Percentiles rank a stretch among this genome's conserved stretches.
These are phyloP conservation scores for Zaprionus nigranus DNA, from an alignment of 1,140 invertebrate genomes.

Conservation along the genomic window DNA sequence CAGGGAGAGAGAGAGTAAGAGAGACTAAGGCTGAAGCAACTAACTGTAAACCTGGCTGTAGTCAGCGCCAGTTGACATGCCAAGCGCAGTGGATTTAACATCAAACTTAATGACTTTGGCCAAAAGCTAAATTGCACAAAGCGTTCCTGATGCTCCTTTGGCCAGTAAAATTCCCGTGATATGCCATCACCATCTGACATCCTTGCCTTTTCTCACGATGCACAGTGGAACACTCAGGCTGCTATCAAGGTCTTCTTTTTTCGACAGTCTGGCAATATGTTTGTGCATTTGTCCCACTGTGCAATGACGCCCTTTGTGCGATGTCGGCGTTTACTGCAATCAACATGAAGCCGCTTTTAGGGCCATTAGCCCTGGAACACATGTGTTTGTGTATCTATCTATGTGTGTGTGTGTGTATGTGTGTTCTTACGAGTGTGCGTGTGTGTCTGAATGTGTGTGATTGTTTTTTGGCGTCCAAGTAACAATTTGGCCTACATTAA, in stretches of 20 bases:
- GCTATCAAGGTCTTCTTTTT: neutral
- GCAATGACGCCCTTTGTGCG: neutral
- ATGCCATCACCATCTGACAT: neutral
- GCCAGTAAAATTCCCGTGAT: neutral
- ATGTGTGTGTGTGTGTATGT: neutral
- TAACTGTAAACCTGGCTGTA: constrained; percentile 67
- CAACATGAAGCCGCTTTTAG: constrained; percentile 59
- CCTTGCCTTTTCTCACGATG: neutral
- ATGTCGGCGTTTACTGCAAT: constrained; percentile 44
- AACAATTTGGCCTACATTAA: constrained; percentile 51
- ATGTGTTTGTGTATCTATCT: neutral
- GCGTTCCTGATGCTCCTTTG: constrained; percentile 25
- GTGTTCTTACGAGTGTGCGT: neutral
- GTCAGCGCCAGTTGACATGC: constrained; percentile 64
- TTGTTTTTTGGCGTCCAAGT: constrained; percentile 12
- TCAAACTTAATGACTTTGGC: constrained; percentile 73
- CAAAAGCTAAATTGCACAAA: constrained; percentile 77
- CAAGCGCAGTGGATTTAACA: constrained; percentile 62
- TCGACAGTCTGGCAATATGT: too few relatives aligned
- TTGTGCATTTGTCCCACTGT: neutral
- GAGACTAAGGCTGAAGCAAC: constrained; percentile 14
- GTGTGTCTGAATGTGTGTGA: constrained; percentile 4
- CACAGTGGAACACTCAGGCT: neutral
- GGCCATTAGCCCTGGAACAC: constrained; percentile 47
- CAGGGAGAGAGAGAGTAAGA: neutral